Conservation (phyloP, 2,888 invertebrate species). For the Melipona beecheii region DNA sequence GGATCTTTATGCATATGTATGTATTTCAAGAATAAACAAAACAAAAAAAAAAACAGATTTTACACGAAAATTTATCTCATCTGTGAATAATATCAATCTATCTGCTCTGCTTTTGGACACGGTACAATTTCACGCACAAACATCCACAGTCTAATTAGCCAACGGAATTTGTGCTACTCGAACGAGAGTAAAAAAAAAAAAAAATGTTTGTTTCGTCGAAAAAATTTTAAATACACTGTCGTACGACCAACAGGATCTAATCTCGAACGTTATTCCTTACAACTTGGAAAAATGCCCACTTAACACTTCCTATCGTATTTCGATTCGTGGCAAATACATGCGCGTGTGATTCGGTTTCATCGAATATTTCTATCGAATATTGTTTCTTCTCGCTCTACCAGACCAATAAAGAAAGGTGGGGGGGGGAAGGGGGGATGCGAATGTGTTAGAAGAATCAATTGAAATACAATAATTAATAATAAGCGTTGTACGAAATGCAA, state of each 20-base stretch:
- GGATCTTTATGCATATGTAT: no score
- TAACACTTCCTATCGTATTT: background rate
- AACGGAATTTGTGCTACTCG: slow-evolving; percentile 38
- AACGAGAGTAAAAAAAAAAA: background rate
- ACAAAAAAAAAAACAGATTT: no score
- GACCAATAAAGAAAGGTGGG: slow-evolving; percentile 33
- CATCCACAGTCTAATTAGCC: background rate
- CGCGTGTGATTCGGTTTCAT: background rate
- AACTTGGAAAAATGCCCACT: slow-evolving; percentile 43
- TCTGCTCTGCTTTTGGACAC: no score
- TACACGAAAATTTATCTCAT: no score
- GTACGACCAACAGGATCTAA: background rate
- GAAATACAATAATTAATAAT: slow-evolving; percentile 28
- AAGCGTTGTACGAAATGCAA: slow-evolving; percentile 60
- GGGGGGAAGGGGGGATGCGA: slow-evolving; percentile 41
- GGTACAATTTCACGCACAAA: no score
- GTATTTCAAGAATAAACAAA: no score
- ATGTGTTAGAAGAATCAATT: slow-evolving; percentile 35
- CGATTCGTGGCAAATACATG: slow-evolving; percentile 6
- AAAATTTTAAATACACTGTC: background rate
- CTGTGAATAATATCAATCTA: no score
- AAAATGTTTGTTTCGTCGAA: background rate
- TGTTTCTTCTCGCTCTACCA: background rate
- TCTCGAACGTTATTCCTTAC: slow-evolving; percentile 41
- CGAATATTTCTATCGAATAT: slow-evolving; percentile 29